Evolutionary conservation across 2,888 invertebrate genomes (phyloP).

Genomic region (Epinotia demarniana): DNA sequence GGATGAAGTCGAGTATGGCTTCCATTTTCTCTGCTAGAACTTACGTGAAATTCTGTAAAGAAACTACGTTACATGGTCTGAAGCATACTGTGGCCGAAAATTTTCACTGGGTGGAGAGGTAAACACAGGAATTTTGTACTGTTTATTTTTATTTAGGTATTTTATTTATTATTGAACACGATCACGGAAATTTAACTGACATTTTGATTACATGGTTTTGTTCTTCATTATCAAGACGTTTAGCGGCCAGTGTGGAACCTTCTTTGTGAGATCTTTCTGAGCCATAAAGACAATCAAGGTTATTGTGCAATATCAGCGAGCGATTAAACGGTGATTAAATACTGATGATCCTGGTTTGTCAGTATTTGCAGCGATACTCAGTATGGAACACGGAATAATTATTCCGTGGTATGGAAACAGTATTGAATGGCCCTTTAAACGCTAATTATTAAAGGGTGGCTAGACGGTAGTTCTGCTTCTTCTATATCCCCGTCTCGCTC

Average conservation of each 20-base stretch:
- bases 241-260: not conserved
- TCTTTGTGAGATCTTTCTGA: not conserved
- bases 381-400: no score
- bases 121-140: conserved; percentile 37
- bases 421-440: no score
- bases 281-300: not conserved
- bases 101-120: conserved; percentile 76
- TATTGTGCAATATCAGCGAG: not conserved
- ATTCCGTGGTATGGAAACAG: no score
- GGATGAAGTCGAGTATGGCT: conserved; percentile 63
- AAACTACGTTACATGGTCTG: conserved; percentile 76
- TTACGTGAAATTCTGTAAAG: conserved; percentile 72
- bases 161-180: not conserved
- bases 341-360: no score
- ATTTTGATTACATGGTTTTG: conserved; percentile 8
- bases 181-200: conserved; percentile 21
- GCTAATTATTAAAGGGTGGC: no score
- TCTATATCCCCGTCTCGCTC: no score
- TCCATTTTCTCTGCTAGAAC: conserved; percentile 57
- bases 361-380: no score
- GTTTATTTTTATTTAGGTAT: not conserved
- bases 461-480: no score
- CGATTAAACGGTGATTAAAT: no score
- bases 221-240: conserved; percentile 15
- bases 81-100: conserved; percentile 76